Conservation (phyloP, 92 coral and sea anemone species). For the Virgularia gustaviana region DNA sequence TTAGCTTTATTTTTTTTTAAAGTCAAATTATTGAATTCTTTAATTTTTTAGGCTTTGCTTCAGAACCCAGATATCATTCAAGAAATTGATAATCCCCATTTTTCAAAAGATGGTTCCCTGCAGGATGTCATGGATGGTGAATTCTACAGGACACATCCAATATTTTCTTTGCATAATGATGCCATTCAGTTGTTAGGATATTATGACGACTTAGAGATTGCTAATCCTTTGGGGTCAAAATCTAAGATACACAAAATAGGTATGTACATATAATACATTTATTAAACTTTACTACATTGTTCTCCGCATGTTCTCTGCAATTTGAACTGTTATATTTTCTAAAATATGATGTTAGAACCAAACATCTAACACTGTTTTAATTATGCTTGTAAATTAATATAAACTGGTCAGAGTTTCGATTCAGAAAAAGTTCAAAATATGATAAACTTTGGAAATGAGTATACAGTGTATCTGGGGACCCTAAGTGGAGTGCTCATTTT, state of each 20-base stretch:
- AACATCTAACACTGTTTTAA: too few relatives aligned
- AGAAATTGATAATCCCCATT: neutral
- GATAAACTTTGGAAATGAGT: too few relatives aligned
- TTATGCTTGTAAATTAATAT: too few relatives aligned
- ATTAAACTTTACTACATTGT: neutral
- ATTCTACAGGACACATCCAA: neutral
- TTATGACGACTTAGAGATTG: constrained; percentile 27
- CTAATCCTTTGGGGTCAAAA: constrained; percentile 34
- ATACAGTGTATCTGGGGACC: too few relatives aligned
- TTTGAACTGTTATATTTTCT: too few relatives aligned
- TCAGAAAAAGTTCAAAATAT: too few relatives aligned
- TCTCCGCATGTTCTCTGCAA: neutral
- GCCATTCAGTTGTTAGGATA: constrained; percentile 31
- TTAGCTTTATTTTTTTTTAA: too few relatives aligned
- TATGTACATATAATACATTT: neutral
- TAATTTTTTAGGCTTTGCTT: neutral
- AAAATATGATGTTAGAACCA: too few relatives aligned
- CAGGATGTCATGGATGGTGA: constrained; percentile 5
- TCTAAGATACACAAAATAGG: constrained; percentile 35
- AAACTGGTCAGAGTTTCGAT: too few relatives aligned
- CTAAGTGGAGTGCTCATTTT: too few relatives aligned
- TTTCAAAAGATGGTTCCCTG: neutral
- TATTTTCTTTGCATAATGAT: constrained; percentile 21
- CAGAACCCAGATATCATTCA: constrained; percentile 25
- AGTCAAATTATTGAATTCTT: too few relatives aligned